Base-by-base conservation (phyloP, 1,140 invertebrate species). In the Caligus rogercresseyi region DNA sequence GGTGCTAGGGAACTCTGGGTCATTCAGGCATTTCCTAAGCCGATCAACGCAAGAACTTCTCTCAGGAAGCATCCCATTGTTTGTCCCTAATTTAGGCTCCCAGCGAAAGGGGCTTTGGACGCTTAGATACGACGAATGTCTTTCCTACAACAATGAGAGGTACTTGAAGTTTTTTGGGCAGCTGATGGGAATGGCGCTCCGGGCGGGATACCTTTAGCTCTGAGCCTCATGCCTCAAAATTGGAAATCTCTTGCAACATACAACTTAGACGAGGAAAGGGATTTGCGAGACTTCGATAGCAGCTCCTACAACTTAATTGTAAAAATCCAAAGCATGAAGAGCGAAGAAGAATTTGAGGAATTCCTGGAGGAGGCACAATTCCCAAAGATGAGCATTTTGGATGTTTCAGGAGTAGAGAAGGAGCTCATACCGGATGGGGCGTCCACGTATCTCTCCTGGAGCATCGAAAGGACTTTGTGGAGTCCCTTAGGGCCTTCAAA, bases 1-100 rank as follows among this genome's bases (percentile, higher is more conserved):
- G 64, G 74, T 75, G 15, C 72, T 73, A 54, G 74, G 74, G 60
- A 74, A 71, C 54, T 74, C 73, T 71, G 74, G 74, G 7, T 75
- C 74, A 2, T 75, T 75, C 68, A 67, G 74, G 18, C 74, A 75
- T 61, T 75, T 74, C 64, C 66, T 75, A 60, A 71, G 31, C n/a
- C 31, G 31, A 43, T 15, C 15, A 54, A 54, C 53, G 7, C 15
- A 54, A 54, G 53, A 54, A 11, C 53, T n/a, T 11, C 20, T n/a
- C 21, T 18, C 53, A n/a, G 11, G 15, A 54, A 16, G 4, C 13
- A 54, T 54, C 21, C 15, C 53, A 54, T n/a, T 18, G 16, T 54
- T 21, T 54, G 53, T 54, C 7, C 53, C 20, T 21, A 54, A 16
- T 18, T 54, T 54, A 54, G 19, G 19, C 7, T 21, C 15, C 13